Conservation (phyloP, 1,140 invertebrate species). For the Trichomalopsis sarcophagae region DNA sequence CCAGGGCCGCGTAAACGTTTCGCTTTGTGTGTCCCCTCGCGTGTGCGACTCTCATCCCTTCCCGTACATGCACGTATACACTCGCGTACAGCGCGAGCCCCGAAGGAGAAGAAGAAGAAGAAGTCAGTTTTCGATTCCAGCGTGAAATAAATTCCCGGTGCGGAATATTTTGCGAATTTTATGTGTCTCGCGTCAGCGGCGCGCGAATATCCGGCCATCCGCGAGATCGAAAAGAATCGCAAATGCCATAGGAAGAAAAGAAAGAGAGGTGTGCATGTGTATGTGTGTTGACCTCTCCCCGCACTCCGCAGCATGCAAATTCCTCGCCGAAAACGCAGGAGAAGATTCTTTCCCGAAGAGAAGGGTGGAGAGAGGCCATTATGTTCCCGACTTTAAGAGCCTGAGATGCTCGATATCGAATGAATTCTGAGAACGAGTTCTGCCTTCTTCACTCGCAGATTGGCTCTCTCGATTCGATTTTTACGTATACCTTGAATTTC, state of each 20-base stretch:
- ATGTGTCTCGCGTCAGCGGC: slow-evolving; percentile 18
- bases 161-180: slow-evolving; percentile 40
- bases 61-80: too few species aligned
- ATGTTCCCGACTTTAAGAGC: slow-evolving; percentile 16
- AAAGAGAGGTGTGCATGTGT: not conserved
- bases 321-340: not conserved
- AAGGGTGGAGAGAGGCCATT: not conserved
- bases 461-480: slow-evolving; percentile 1
- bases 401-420: not conserved
- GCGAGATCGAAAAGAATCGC: slow-evolving; percentile 6
- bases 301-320: slow-evolving; percentile 28
- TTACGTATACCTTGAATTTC: not conserved
- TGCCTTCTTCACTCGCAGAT: not conserved
- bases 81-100: not conserved
- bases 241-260: not conserved
- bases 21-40: slow-evolving; percentile 6
- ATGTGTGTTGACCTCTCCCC: not conserved
- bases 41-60: not conserved
- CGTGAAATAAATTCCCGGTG: slow-evolving; percentile 18
- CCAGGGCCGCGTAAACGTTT: not conserved
- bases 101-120: not conserved
- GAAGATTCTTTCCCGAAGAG: not conserved
- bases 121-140: not conserved
- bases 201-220: slow-evolving; percentile 24
- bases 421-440: slow-evolving; percentile 9